phyloP scores from a whole-genome alignment of 2,113 vertebrate genomes.

The Tautogolabrus adspersus region DNA sequence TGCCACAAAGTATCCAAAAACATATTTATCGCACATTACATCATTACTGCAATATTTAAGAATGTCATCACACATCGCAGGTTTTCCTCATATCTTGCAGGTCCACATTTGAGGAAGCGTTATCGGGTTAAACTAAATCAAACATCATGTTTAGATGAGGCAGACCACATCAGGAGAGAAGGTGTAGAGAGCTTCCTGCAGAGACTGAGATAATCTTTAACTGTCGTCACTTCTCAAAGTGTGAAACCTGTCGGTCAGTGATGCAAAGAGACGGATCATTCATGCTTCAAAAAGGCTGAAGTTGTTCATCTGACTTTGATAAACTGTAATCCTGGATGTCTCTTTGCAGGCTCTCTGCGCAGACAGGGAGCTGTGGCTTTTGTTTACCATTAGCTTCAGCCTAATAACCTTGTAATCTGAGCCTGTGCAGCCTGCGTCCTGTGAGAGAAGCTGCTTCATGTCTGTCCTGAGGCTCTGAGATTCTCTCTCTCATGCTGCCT shows the following conservation, averaged over 20 bases:
- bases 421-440: conserved; percentile 31
- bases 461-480: conserved; percentile 49
- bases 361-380: conserved; percentile 36
- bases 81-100: too few relatives aligned
- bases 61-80: too few relatives aligned
- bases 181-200: too few relatives aligned
- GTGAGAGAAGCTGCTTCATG: conserved; percentile 57
- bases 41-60: too few relatives aligned
- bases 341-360: not conserved
- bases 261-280: not conserved
- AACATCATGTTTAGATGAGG: too few relatives aligned
- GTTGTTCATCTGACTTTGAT: not conserved
- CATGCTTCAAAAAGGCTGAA: not conserved
- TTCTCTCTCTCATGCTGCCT: conserved; percentile 20
- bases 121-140: too few relatives aligned
- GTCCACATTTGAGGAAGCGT: too few relatives aligned
- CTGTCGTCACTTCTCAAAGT: not conserved
- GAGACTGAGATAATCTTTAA: not conserved
- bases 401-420: conserved; percentile 70
- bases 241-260: not conserved
- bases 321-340: not conserved
- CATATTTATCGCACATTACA: too few relatives aligned
- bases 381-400: conserved; percentile 55
- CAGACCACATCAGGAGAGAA: not conserved
- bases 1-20: too few relatives aligned